A percentile compares a stretch with the other conserved stretches of the same genome.
Conservation (phyloP, 2,888 invertebrate genomes). For the Synergus itoensis region DNA sequence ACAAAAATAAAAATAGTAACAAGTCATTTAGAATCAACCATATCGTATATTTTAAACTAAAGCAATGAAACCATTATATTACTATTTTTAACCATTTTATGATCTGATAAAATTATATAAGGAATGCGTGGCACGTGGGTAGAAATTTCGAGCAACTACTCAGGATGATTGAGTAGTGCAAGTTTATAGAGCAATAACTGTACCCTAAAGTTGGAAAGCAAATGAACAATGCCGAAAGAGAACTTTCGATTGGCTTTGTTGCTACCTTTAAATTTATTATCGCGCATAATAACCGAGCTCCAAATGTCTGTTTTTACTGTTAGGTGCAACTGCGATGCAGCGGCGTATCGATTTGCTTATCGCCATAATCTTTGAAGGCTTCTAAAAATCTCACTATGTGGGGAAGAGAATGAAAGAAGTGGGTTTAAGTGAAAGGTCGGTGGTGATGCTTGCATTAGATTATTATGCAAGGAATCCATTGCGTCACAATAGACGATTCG, state of each 20-base stretch:
- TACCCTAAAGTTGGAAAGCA: conserved; percentile 20
- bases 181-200: conserved; percentile 20
- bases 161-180: not conserved
- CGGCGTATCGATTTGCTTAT: conserved; percentile 45
- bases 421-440: conserved; percentile 36
- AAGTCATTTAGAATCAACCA: too few relatives aligned
- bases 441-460: conserved; percentile 40
- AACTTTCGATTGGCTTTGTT: conserved; percentile 24
- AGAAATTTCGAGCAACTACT: conserved; percentile 1
- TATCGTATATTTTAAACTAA: not conserved
- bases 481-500: conserved; percentile 35
- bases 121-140: not conserved
- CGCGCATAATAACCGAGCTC: conserved; percentile 1
- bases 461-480: conserved; percentile 39
- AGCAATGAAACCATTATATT: not conserved
- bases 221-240: conserved; percentile 2
- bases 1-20: too few relatives aligned
- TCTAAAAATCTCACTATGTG: conserved; percentile 25
- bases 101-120: too few relatives aligned
- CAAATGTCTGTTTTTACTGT: conserved; percentile 28
- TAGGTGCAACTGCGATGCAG: conserved; percentile 25
- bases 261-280: conserved; percentile 28
- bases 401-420: conserved; percentile 38
- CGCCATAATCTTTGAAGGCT: conserved; percentile 3
- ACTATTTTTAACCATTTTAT: not conserved